Evolutionary conservation across 2,113 vertebrate genomes (phyloP).

Genomic region (Gavia stellata): DNA sequence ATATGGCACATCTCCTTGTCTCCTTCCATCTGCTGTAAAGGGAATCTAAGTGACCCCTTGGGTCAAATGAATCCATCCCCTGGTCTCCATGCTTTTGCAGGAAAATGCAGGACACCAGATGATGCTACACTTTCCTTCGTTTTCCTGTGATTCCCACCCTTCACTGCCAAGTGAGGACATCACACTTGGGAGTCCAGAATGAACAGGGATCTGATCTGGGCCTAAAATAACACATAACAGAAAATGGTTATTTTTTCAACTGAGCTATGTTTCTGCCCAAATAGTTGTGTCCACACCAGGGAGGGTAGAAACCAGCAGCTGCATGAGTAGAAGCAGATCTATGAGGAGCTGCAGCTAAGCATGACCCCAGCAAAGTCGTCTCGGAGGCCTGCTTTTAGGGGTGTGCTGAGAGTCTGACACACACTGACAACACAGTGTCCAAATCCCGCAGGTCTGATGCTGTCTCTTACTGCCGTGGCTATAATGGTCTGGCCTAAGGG

Average conservation of each 20-base stretch:
- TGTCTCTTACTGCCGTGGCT: not conserved
- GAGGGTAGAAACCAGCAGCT: not conserved
- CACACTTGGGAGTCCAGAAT: not conserved
- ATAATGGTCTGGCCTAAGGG: not conserved
- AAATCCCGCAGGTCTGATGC: not conserved
- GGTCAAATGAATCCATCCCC: not conserved
- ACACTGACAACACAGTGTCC: rapidly evolving
- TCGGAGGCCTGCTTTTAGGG: rapidly evolving
- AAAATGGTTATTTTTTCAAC: not conserved
- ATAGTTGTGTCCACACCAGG: not conserved
- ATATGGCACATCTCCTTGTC: not conserved
- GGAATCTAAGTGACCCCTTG: not conserved
- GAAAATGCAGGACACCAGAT: not conserved
- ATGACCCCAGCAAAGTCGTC: not conserved
- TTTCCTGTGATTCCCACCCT: not conserved
- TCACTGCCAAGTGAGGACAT: not conserved
- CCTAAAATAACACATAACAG: not conserved
- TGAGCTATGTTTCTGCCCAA: not conserved
- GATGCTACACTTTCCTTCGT: not conserved
- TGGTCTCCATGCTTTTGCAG: not conserved
- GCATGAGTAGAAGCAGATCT: not conserved
- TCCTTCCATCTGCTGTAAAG: not conserved
- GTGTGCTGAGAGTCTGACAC: rapidly evolving
- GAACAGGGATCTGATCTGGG: not conserved
- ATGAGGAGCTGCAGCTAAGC: not conserved